Percentiles rank a stretch among this genome's conserved stretches.
Conservation (phyloP, 1,140 invertebrate species). For the Zaprionus gabonicus region DNA sequence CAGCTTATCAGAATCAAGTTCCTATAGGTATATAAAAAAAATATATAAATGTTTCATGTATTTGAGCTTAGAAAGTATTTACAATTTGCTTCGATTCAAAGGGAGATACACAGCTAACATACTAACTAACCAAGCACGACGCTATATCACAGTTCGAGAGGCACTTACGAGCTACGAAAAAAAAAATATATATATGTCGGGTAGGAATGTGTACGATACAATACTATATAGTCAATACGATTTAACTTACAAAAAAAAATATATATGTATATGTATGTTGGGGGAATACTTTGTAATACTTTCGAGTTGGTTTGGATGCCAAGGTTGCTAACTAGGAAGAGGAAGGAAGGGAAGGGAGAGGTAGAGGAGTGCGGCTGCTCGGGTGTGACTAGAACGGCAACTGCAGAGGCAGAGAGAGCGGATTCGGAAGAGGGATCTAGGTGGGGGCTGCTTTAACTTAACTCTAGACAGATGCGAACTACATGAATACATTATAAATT, state of each 20-base stretch:
- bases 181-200: slow-evolving; percentile 24
- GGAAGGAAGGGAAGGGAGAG: not conserved
- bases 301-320: slow-evolving; percentile 50
- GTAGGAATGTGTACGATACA: not conserved
- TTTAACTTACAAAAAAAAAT: slow-evolving; percentile 25
- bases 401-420: slow-evolving; percentile 13
- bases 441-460: not conserved
- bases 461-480: not conserved
- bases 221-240: slow-evolving; percentile 16
- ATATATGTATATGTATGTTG: slow-evolving; percentile 17
- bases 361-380: slow-evolving; percentile 47
- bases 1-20: slow-evolving; percentile 34
- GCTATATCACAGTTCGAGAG: slow-evolving; percentile 71
- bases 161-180: slow-evolving; percentile 37
- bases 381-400: slow-evolving; percentile 77
- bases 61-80: slow-evolving; percentile 27
- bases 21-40: slow-evolving; percentile 14
- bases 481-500: slow-evolving; percentile 14
- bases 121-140: slow-evolving; percentile 29
- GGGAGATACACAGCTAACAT: slow-evolving; percentile 13
- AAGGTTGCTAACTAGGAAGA: slow-evolving; percentile 11
- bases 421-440: not conserved
- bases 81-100: slow-evolving; percentile 26
- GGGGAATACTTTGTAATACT: slow-evolving; percentile 49
- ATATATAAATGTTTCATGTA: not conserved